phyloP scores from a whole-genome alignment of 2,888 invertebrate species.

The Onchidella celtica region DNA sequence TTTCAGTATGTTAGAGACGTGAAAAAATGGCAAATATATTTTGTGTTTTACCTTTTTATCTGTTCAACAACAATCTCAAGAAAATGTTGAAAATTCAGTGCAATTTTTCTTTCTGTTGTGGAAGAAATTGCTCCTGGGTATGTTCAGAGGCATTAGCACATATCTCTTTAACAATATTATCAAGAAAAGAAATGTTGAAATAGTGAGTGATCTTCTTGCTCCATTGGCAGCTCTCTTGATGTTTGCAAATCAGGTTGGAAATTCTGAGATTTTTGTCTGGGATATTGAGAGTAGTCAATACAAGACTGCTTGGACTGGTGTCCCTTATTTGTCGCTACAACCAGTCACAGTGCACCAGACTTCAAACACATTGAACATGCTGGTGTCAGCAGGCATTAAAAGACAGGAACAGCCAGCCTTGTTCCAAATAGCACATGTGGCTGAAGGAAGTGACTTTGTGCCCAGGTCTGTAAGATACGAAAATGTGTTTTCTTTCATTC shows the following conservation, averaged over 20 bases:
- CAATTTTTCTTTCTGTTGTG: no score
- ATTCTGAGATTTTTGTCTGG: slow-evolving; percentile 73
- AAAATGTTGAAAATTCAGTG: no score
- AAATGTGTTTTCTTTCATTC: no score
- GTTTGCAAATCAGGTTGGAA: slow-evolving; percentile 67
- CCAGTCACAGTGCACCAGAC: slow-evolving; percentile 68
- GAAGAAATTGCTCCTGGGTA: no score
- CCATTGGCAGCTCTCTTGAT: slow-evolving; percentile 67
- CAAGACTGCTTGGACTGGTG: slow-evolving; percentile 67
- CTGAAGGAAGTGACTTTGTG: slow-evolving; percentile 72
- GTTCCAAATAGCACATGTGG: slow-evolving; percentile 67
- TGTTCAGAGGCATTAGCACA: no score
- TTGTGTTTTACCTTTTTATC: neutral
- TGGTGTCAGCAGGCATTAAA: slow-evolving; percentile 62
- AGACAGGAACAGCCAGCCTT: slow-evolving; percentile 57
- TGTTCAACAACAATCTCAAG: no score
- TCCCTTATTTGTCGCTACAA: slow-evolving; percentile 61
- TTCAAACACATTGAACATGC: slow-evolving; percentile 58
- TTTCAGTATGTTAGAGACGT: no score
- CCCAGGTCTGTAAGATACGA: slow-evolving; percentile 75
- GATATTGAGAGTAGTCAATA: slow-evolving; percentile 63
- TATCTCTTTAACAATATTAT: no score
- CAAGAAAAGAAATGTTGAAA: no score
- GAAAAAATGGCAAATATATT: no score
- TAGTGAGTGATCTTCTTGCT: no score